Base-by-base conservation (phyloP, 2,888 invertebrate genomes). In the Micoletzkya japonica region DNA sequence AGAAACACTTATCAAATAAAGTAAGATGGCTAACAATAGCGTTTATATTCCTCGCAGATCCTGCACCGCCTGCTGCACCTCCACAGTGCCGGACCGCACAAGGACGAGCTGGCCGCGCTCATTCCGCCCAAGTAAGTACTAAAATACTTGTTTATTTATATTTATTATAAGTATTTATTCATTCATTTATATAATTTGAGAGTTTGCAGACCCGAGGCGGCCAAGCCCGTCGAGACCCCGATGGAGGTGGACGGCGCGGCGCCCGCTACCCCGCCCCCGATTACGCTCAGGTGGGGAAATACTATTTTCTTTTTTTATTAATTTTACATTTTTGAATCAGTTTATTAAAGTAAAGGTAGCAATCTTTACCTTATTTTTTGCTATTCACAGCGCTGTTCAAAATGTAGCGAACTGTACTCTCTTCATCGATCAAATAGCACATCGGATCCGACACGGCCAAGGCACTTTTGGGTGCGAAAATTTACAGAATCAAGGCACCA, bases 241-340 rank as follows among this genome's bases (percentile, higher is more conserved):
- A 76, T 76, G 76, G 76, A 76, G 44, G 76, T 76, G 44, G 76
- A 76, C 57, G 68, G 56, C n/a, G 50, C 64, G 20, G 7, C 37
- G 10, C 56, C 66, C 66, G 36, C 66, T 37, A 70, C 44, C 32
- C 64, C 56, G n/a, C 61, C 52, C n/a, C 64, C 57, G 56, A 70
- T 61, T 56, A 64, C 70, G 2, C 52, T 66, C 54, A 66, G 64
- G 64, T 66, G 28, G n/a, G n/a, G n/a, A n/a, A n/a, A n/a, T n/a
- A n/a, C n/a, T n/a, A n/a, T n/a, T n/a, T n/a, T n/a, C n/a, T n/a
- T n/a, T n/a, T n/a, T n/a, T n/a, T n/a, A n/a, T n/a, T n/a, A n/a
- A n/a, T n/a, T n/a, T n/a, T n/a, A n/a, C n/a, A n/a, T n/a, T n/a
- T n/a, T n/a, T n/a, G n/a, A n/a, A n/a, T n/a, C n/a, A n/a, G n/a